Base-by-base conservation (phyloP, 2,113 vertebrate genomes). In the Taxidea taxus region DNA sequence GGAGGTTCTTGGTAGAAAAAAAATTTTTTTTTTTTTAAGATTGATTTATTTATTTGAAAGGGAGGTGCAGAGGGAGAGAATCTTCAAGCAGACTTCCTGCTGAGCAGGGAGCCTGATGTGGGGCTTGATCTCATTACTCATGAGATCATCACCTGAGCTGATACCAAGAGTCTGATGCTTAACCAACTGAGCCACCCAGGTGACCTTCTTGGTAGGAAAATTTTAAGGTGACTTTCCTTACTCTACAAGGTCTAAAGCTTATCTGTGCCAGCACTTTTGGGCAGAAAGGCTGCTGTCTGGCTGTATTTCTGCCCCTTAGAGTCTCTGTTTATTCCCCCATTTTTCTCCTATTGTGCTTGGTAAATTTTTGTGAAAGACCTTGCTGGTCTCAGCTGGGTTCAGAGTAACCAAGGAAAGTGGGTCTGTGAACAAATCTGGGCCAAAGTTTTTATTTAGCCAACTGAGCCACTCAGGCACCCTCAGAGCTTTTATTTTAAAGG, bases 331-430 rank as follows among this genome's bases (percentile, higher is more conserved):
- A 84, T 54, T 60, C 60, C 21, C 14, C 29, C n/a, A 78, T 34
- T 92, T 94, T 92, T 92, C n/a, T 58, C 39, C 51, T 74, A 49
- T 1, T 34, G 4, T 82, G 49, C 39, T 70, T 37, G 14, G 42
- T 80, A 90, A 54, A 54, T 66, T 85, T 74, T 90, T 96, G 42
- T 82, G 64, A 91, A 87, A 96, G 54, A 56, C 44, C 21, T 87
- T 82, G 64, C 20, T 47, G 68, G 31, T 27, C 74, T 91, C 18
- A 91, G 64, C 5, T 47, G 2, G 81, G 56, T 47, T 66, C 87
- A 91, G 47, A 78, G 54, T 87, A 90, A 91, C 37, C 47, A 91
- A 96, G 54, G 47, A 7, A 58, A 78, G 39, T 34, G 31, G 39
- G 13, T 64, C 44, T 47, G 15, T 85, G 72, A 72, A 70, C n/a